A percentile compares a stretch with the other conserved stretches of the same genome.
phyloP scores from a whole-genome alignment of 2,797 vertebrate species.

The Lerista edwardsae region DNA sequence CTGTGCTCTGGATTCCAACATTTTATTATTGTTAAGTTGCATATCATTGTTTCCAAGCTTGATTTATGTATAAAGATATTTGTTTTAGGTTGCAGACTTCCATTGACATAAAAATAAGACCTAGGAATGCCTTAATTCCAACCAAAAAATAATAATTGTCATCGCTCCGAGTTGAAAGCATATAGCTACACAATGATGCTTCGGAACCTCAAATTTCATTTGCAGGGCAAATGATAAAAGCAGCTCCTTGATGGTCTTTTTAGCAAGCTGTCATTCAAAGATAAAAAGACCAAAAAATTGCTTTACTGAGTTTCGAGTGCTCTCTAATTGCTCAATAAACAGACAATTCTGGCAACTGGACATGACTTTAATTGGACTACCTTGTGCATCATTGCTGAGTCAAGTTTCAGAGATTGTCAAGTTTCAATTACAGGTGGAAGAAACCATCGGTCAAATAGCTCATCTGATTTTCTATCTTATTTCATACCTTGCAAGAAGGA shows the following conservation, averaged over 20 bases:
- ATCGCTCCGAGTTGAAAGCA: neutral
- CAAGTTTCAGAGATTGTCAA: constrained; percentile 30
- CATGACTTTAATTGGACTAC: constrained; percentile 35
- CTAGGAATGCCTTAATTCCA: constrained; percentile 2
- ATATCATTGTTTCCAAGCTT: neutral
- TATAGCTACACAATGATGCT: constrained; percentile 21
- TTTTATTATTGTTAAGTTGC: neutral
- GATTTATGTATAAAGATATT: neutral
- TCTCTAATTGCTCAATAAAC: constrained; percentile 38
- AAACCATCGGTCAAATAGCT: constrained; percentile 19
- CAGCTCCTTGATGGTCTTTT: constrained; percentile 28
- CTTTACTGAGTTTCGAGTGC: constrained; percentile 27
- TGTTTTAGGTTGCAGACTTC: neutral
- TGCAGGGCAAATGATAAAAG: constrained; percentile 34
- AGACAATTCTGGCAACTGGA: constrained; percentile 44
- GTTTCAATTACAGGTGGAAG: constrained; percentile 35
- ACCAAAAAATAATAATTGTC: neutral
- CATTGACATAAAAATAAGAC: neutral
- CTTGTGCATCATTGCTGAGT: constrained; percentile 40
- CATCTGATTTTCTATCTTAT: constrained; percentile 38
- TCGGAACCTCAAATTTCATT: constrained; percentile 25
- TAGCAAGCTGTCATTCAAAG: constrained; percentile 45
- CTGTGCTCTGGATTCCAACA: neutral
- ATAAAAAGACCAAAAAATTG: constrained; percentile 46
- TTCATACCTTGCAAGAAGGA: constrained; percentile 4